Percentiles rank a stretch among this genome's conserved stretches.
These are phyloP conservation scores for Blastobasis lacticolella DNA, from an alignment of 2,888 invertebrate species.

Conservation along the genomic window DNA sequence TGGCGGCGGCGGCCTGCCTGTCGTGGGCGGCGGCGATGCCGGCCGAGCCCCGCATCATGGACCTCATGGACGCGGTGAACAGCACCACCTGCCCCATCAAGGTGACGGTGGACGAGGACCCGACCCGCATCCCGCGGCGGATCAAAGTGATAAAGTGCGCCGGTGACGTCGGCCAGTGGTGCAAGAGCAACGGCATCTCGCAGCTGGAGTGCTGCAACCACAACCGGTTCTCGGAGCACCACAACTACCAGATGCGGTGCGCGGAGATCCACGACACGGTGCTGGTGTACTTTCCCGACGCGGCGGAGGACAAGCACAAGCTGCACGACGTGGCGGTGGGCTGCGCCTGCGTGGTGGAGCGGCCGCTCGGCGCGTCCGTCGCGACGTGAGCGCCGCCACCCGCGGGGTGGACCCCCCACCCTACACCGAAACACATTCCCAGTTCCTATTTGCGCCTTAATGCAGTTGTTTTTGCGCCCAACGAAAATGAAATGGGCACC, in stretches of 20 bases:
- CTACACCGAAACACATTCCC: not conserved
- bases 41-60: conserved; percentile 27
- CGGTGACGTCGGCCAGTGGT: conserved; percentile 38
- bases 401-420: not conserved
- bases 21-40: conserved; percentile 21
- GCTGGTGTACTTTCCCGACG: conserved; percentile 41
- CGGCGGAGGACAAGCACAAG: conserved; percentile 16
- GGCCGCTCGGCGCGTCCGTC: conserved; percentile 15
- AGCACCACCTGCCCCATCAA: conserved; percentile 55
- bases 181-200: conserved; percentile 33
- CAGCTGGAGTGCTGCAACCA: conserved; percentile 53
- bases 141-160: conserved; percentile 58
- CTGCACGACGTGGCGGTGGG: conserved; percentile 45
- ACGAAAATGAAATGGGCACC: no score
- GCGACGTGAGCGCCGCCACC: conserved; percentile 8
- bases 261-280: conserved; percentile 57
- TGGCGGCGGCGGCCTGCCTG: conserved; percentile 17
- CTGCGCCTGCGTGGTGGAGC: conserved; percentile 55
- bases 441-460: conserved; percentile 27
- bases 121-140: conserved; percentile 44
- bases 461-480: conserved; percentile 10
- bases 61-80: conserved; percentile 40
- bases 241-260: conserved; percentile 45
- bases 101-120: conserved; percentile 39
- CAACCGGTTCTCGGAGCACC: conserved; percentile 21